Percentiles rank a stretch among this genome's conserved stretches.
These are phyloP conservation scores for Drosophila ogumai DNA, from an alignment of 1,140 invertebrate species.

Conservation along the genomic window DNA sequence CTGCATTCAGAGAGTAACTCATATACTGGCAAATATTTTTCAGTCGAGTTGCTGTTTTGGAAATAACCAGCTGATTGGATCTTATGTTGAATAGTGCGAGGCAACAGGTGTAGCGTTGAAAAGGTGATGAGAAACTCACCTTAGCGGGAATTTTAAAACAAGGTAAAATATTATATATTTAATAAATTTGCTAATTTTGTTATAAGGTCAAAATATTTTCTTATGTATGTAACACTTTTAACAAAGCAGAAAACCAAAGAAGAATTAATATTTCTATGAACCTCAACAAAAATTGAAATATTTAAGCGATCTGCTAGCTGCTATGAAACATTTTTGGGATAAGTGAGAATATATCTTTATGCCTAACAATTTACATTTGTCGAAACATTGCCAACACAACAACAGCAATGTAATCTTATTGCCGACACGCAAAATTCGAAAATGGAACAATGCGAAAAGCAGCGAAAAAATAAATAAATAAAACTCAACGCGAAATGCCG, in stretches of 20 bases:
- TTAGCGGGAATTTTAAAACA: background rate
- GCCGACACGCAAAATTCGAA: conserved; percentile 66
- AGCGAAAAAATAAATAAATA: conserved; percentile 35
- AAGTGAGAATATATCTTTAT: conserved; percentile 18
- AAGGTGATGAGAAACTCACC: background rate
- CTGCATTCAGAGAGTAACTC: background rate
- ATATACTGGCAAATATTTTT: background rate
- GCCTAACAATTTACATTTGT: conserved; percentile 45
- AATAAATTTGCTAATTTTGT: no score
- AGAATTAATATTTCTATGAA: no score
- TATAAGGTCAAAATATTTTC: no score
- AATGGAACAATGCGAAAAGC: conserved; percentile 13
- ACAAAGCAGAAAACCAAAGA: no score
- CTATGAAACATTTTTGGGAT: background rate
- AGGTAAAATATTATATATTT: no score
- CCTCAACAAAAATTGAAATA: no score
- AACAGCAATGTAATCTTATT: conserved; percentile 54
- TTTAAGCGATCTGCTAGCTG: no score
- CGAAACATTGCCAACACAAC: conserved; percentile 37
- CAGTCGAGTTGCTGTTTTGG: background rate
- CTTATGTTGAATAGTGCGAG: background rate
- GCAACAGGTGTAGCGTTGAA: background rate
- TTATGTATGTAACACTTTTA: no score
- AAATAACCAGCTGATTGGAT: background rate
- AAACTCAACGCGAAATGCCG: conserved; percentile 45